Evolutionary conservation across 1,140 invertebrate genomes (phyloP).

Genomic region (Periplaneta americana): DNA sequence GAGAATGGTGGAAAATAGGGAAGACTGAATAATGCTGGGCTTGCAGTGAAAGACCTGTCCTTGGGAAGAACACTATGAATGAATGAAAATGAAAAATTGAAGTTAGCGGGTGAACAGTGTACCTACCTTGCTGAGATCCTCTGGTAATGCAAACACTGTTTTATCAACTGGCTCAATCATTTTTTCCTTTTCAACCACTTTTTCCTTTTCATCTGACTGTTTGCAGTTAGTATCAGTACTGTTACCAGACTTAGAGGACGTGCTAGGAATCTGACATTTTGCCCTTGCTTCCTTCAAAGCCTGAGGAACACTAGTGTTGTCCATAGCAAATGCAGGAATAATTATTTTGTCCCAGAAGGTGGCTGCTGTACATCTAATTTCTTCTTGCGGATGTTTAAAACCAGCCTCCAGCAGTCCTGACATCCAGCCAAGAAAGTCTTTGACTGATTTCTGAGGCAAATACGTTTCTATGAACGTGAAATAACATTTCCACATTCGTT

Average conservation of each 20-base stretch:
- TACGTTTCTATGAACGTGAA: background rate
- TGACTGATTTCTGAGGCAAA: background rate
- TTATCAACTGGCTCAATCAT: background rate
- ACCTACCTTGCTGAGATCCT: background rate
- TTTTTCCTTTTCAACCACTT: background rate
- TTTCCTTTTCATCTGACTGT: background rate
- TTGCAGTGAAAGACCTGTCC: no score
- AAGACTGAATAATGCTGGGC: no score
- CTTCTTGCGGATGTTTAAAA: background rate
- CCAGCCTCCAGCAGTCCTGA: background rate
- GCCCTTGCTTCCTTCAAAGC: background rate
- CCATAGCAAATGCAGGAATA: background rate
- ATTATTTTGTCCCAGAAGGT: background rate
- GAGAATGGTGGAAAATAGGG: no score
- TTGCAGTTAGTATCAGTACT: background rate
- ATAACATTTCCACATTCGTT: background rate
- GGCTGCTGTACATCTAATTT: background rate
- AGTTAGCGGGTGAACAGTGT: no score
- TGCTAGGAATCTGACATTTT: background rate
- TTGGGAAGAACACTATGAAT: no score
- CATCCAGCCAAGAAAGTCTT: background rate
- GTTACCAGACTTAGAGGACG: background rate
- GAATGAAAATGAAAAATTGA: no score
- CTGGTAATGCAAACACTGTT: background rate
- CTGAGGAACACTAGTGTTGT: background rate